A percentile compares a stretch with the other conserved stretches of the same genome.
Conservation (phyloP, 2,888 invertebrate species). For the Hyposoter dolosus region DNA sequence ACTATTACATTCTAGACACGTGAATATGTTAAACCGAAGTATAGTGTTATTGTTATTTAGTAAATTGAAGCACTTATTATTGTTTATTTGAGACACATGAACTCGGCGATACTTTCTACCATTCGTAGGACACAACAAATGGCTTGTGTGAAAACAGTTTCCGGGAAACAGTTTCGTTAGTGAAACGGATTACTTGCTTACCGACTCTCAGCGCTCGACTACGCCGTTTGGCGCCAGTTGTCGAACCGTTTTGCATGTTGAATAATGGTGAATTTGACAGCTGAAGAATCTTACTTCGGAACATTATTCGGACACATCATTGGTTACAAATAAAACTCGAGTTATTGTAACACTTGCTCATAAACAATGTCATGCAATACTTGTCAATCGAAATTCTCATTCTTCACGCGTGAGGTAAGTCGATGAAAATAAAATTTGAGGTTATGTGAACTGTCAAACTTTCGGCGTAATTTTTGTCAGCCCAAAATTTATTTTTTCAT, state of each 20-base stretch:
- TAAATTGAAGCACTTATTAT: not conserved
- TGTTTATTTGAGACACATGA: not conserved
- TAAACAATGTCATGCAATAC: slow-evolving; percentile 90
- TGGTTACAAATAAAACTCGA: not conserved
- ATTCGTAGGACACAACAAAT: not conserved
- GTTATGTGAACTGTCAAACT: slow-evolving; percentile 57
- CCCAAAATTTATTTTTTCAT: slow-evolving; percentile 37
- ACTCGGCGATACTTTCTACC: not conserved
- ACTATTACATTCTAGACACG: not conserved
- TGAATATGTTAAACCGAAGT: not conserved
- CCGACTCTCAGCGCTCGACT: not conserved
- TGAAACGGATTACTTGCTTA: not conserved
- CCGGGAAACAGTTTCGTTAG: not conserved
- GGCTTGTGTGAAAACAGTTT: slow-evolving; percentile 6
- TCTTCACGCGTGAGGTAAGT: slow-evolving; percentile 90
- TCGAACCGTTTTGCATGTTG: not conserved
- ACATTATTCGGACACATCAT: not conserved
- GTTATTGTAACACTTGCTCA: not conserved
- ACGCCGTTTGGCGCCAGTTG: not conserved
- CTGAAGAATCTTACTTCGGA: not conserved
- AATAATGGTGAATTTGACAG: slow-evolving; percentile 3
- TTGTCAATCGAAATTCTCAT: slow-evolving; percentile 89
- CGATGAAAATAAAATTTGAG: slow-evolving; percentile 47
- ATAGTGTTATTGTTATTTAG: not conserved
- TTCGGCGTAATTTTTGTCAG: slow-evolving; percentile 24